phyloP scores from a whole-genome alignment of 2,113 vertebrate species.

The Sporophila hypoxantha region DNA sequence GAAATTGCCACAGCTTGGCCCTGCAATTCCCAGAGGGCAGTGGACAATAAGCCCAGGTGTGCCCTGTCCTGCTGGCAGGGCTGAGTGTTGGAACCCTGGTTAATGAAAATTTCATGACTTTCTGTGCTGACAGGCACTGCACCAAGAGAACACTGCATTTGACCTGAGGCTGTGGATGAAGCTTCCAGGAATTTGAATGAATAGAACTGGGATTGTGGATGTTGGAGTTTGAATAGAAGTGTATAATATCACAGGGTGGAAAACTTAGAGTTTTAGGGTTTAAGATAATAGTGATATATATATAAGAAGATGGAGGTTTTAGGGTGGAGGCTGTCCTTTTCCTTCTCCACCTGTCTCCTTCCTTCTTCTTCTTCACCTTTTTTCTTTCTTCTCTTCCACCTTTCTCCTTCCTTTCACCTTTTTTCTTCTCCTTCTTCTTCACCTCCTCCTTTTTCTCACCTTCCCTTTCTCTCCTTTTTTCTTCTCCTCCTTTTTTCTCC shows the following conservation, averaged over 20 bases:
- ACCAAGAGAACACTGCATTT: background rate
- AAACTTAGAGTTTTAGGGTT: background rate
- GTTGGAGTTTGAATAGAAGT: background rate
- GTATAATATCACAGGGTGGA: background rate
- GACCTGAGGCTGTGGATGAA: fast-evolving
- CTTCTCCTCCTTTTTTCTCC: too few relatives aligned
- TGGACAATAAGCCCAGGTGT: background rate
- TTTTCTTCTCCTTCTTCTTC: too few relatives aligned
- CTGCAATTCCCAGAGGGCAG: fast-evolving
- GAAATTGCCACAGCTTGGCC: fast-evolving
- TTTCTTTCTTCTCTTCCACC: too few relatives aligned
- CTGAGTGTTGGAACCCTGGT: background rate
- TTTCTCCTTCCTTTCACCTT: too few relatives aligned
- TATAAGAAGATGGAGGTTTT: background rate
- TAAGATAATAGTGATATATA: background rate
- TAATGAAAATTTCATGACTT: background rate
- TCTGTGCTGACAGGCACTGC: background rate
- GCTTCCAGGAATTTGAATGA: background rate
- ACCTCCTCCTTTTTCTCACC: too few relatives aligned
- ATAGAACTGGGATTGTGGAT: background rate
- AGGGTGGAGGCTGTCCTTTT: background rate
- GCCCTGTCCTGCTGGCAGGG: background rate
- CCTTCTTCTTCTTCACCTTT: too few relatives aligned
- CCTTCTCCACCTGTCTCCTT: background rate
- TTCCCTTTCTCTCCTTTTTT: too few relatives aligned